phyloP scores from a whole-genome alignment of 2,113 vertebrate genomes.

The Pseudopipra pipra region DNA sequence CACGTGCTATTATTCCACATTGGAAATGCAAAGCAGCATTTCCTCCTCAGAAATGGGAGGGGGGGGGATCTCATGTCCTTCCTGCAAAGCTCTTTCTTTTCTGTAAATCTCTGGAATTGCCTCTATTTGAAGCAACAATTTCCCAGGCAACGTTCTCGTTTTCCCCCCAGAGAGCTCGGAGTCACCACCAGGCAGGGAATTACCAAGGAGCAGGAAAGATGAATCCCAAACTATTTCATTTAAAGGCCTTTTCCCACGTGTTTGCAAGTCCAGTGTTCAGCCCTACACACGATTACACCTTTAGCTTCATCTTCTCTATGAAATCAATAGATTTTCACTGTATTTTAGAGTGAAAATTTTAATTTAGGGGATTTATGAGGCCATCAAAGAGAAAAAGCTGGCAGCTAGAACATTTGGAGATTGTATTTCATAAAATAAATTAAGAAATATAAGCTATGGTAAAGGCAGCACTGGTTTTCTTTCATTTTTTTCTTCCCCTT shows the following conservation, averaged over 20 bases:
- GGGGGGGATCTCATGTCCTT: rapidly evolving
- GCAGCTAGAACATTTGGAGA: background rate
- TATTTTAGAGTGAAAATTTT: background rate
- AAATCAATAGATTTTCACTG: background rate
- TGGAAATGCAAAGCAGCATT: background rate
- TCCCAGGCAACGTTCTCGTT: background rate
- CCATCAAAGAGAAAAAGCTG: background rate
- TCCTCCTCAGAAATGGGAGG: background rate
- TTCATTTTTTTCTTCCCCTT: background rate
- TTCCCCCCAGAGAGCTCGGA: background rate
- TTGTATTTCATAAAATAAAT: background rate
- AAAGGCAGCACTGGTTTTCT: background rate
- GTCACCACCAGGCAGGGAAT: background rate
- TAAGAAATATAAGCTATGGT: background rate
- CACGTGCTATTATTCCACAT: background rate
- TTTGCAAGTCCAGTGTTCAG: background rate
- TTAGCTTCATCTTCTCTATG: background rate
- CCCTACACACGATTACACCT: background rate
- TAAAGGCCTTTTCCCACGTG: background rate
- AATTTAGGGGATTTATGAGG: slow-evolving; percentile 1
- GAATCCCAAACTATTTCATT: background rate
- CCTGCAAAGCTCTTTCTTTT: background rate
- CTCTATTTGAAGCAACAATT: background rate
- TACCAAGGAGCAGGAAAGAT: background rate
- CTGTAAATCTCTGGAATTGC: background rate